Evolutionary conservation across 2,888 invertebrate species (phyloP), one percentile per base, ranked within the genome.

Genomic region (Tenthredo distinguenda): DNA sequence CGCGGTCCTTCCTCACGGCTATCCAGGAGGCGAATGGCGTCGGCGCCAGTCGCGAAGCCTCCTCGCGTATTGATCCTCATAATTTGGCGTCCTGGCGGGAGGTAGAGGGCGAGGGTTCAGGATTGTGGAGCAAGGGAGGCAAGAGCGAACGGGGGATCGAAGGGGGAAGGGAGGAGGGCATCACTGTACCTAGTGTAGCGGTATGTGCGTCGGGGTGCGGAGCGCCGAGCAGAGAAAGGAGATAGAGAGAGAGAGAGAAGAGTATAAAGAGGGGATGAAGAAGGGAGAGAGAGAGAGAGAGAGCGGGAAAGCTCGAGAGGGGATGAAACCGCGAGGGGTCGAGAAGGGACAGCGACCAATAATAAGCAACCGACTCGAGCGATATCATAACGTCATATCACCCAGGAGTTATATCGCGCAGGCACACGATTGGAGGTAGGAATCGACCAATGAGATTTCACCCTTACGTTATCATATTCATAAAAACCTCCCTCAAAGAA

Each of bases 381-480:
- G 91, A 93, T 93, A 93, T 93, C 93, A 93, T 93, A 93, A 93
- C 93, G 92, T 93, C 92, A 93, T 93, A 92, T 93, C 92, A 92
- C 92, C 92, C 91, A 89, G 90, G 87, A 89, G 89, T 90, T 89
- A 92, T 92, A 92, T 91, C 91, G 88, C 81, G 85, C 84, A 85
- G 90, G 88, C 87, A 90, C 89, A 90, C 91, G 91, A 93, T 93
- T 93, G 93, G 93, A 88, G 88, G 89, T 88, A 86, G 84, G 87
- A 43, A 81, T 85, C 89, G 85, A 88, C 93, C 92, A 93, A 93
- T 92, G 86, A 86, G 87, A 83, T 21, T 18, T 84, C 55, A 55
- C 50, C 84, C 82, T 84, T 81, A 72, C 85, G 86, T 88, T 88
- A 87, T 86, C 88, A 88, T 87, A 88, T 89, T 88, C 87, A 88